These are phyloP conservation scores for Cotesia chilonis DNA, from an alignment of 1,140 invertebrate genomes.

Conservation along the genomic window DNA sequence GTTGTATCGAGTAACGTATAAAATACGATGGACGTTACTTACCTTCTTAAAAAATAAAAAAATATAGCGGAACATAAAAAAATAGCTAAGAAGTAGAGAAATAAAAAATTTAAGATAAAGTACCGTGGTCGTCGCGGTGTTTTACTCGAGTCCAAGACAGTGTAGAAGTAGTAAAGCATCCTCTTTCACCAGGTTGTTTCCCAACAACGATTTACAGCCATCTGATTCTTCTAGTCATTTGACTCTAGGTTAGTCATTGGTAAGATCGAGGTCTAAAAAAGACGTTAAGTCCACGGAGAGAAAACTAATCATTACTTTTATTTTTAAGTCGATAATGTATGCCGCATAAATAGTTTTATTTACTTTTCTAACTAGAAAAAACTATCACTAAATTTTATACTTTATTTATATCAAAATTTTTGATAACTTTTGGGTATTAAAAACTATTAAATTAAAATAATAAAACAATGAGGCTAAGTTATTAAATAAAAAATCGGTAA, in stretches of 20 bases:
- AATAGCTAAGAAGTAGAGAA: too few species aligned
- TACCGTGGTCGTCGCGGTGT: slow-evolving; percentile 22
- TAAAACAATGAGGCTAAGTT: too few species aligned
- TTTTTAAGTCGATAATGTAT: background rate
- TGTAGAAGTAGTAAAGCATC: slow-evolving; percentile 38
- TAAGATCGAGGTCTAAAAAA: slow-evolving; percentile 36
- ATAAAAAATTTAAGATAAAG: slow-evolving; percentile 3
- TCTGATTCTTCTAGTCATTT: slow-evolving; percentile 54
- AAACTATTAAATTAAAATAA: too few species aligned
- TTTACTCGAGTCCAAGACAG: slow-evolving; percentile 17
- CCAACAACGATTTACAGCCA: slow-evolving; percentile 56
- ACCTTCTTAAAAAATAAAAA: slow-evolving; percentile 7
- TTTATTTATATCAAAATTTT: too few species aligned
- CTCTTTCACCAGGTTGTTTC: slow-evolving; percentile 36
- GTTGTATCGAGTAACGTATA: slow-evolving; percentile 29
- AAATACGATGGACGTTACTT: slow-evolving; percentile 25
- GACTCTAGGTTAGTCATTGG: slow-evolving; percentile 26
- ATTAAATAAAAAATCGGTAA: too few species aligned
- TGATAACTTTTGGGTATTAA: too few species aligned
- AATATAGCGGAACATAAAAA: slow-evolving; percentile 20
- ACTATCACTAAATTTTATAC: too few species aligned
- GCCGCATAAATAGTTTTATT: too few species aligned
- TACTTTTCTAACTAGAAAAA: too few species aligned
- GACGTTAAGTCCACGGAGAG: background rate
- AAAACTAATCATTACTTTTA: slow-evolving; percentile 5